Conservation (phyloP, 2,888 invertebrate genomes). For the Pristionchus maxplancki region DNA sequence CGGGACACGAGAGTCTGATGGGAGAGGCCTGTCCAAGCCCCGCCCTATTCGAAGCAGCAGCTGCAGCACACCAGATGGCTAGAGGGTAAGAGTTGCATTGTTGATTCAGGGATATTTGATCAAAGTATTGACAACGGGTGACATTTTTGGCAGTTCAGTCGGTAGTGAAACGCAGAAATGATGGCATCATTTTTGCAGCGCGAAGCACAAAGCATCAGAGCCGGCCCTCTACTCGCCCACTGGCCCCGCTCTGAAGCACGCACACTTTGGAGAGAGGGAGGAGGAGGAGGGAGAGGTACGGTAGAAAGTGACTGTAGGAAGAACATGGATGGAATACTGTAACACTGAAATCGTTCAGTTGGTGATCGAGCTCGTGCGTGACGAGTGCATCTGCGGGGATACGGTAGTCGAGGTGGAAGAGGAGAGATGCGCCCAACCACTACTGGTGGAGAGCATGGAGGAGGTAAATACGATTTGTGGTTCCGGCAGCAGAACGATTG, state of each 20-base stretch:
- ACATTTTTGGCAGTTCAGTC: no score
- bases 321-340: neutral
- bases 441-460: neutral
- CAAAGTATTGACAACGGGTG: no score
- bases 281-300: neutral
- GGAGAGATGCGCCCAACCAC: neutral
- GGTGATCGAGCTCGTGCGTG: neutral
- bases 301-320: neutral
- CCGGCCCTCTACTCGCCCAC: conserved; percentile 11
- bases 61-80: neutral
- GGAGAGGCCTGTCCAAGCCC: neutral
- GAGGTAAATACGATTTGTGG: neutral
- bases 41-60: conserved; percentile 1
- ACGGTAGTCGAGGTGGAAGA: neutral
- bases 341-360: neutral
- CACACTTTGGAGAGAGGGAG: neutral
- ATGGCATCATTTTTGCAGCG: neutral
- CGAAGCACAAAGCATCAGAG: conserved; percentile 33
- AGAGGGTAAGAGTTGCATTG: neutral
- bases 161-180: neutral
- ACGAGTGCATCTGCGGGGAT: conserved; percentile 17
- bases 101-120: neutral
- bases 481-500: neutral
- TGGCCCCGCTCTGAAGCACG: conserved; percentile 9
- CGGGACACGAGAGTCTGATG: neutral